Evolutionary conservation across 2,797 vertebrate genomes (phyloP).

Genomic region (Bradypus variegatus): DNA sequence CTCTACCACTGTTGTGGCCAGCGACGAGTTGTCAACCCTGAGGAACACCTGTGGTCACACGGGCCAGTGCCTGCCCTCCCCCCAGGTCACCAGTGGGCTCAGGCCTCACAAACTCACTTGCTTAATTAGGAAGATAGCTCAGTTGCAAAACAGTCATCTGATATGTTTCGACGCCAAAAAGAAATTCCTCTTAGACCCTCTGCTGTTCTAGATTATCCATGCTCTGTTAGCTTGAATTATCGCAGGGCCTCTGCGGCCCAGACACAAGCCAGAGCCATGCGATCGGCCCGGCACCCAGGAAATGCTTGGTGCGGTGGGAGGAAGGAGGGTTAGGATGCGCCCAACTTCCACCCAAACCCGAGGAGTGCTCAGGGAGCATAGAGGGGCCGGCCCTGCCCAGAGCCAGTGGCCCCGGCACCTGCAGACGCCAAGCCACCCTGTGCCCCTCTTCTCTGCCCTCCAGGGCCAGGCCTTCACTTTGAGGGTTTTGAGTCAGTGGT

Average conservation of each 20-base stretch:
- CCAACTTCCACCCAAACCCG: background rate
- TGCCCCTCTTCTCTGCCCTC: background rate
- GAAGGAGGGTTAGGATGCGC: background rate
- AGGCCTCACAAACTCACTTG: conserved; percentile 22
- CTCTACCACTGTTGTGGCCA: background rate
- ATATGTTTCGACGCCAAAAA: conserved; percentile 52
- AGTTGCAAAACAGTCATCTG: conserved; percentile 56
- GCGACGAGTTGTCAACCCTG: background rate
- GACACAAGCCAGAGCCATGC: background rate
- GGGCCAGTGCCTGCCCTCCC: background rate
- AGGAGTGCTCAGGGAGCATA: too few species aligned
- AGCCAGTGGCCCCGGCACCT: background rate
- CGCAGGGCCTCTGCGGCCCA: conserved; percentile 16
- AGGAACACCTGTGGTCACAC: background rate
- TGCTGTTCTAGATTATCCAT: conserved; percentile 56
- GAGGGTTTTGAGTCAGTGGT: background rate
- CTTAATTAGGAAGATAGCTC: conserved; percentile 59
- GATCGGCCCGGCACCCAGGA: background rate
- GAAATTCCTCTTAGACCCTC: conserved; percentile 57
- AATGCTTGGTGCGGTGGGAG: background rate
- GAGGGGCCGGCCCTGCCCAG: background rate
- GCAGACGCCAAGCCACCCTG: background rate
- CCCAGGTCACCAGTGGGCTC: background rate
- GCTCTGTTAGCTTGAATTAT: conserved; percentile 55
- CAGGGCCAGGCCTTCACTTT: background rate